Conservation (phyloP, 2,888 invertebrate species). For the Drosophila nr. perissopoda region DNA sequence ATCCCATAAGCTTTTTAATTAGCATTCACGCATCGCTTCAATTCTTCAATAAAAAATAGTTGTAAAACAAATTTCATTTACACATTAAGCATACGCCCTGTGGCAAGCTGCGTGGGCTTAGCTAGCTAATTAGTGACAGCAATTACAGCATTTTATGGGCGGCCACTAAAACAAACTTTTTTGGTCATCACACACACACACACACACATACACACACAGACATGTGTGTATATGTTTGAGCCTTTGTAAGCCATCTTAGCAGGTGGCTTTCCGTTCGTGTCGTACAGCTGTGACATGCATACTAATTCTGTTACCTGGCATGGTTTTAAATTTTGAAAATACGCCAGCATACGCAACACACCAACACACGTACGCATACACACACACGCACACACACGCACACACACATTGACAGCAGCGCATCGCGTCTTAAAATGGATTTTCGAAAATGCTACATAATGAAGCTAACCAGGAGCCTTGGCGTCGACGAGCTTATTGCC, state of each 20-base stretch:
- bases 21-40: not conserved
- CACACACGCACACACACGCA: not conserved
- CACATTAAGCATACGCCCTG: slow-evolving; percentile 57
- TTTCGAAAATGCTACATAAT: slow-evolving; percentile 71
- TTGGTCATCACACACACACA: slow-evolving; percentile 4
- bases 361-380: slow-evolving; percentile 2
- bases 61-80: not conserved
- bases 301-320: slow-evolving; percentile 60
- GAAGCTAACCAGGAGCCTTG: slow-evolving; percentile 70
- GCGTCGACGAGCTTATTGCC: slow-evolving; percentile 47
- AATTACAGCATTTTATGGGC: slow-evolving; percentile 30
- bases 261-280: slow-evolving; percentile 29
- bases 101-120: slow-evolving; percentile 6
- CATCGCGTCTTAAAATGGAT: slow-evolving; percentile 67
- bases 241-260: slow-evolving; percentile 42
- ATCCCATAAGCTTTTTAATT: not conserved
- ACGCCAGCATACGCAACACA: slow-evolving; percentile 2
- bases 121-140: slow-evolving; percentile 28
- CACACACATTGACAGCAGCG: not conserved
- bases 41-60: not conserved
- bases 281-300: slow-evolving; percentile 68
- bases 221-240: slow-evolving; percentile 18
- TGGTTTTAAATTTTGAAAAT: slow-evolving; percentile 40
- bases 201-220: not conserved
- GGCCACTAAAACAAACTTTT: slow-evolving; percentile 11